A percentile compares a stretch with the other conserved stretches of the same genome.
phyloP scores from a whole-genome alignment of 2,797 vertebrate species.

The Emydoidea blandingii region DNA sequence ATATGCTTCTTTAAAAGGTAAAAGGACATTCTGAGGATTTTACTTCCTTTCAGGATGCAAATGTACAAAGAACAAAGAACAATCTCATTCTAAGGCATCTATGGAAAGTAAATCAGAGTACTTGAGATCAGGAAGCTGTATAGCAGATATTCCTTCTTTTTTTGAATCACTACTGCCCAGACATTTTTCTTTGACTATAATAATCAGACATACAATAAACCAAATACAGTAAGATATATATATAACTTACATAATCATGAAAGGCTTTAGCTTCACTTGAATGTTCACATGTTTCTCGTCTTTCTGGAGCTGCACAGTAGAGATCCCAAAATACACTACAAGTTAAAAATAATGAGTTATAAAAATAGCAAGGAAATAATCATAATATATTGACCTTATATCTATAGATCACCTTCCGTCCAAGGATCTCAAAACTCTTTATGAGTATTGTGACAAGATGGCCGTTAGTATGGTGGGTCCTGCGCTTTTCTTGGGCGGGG shows the following conservation, averaged over 20 bases:
- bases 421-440: background rate
- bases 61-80: background rate
- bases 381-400: background rate
- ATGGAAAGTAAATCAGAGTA: background rate
- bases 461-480: too few relatives aligned
- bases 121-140: background rate
- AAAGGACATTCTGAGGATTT: background rate
- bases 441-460: background rate
- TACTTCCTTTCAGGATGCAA: background rate
- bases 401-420: background rate
- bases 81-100: background rate
- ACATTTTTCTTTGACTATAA: background rate
- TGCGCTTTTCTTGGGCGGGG: too few relatives aligned
- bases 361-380: slow-evolving; percentile 31
- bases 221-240: background rate
- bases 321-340: slow-evolving; percentile 92
- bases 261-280: slow-evolving; percentile 93
- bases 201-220: background rate
- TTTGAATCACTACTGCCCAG: background rate
- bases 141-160: background rate
- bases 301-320: slow-evolving; percentile 91
- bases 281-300: slow-evolving; percentile 91
- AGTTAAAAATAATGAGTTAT: slow-evolving; percentile 59
- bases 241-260: slow-evolving; percentile 90
- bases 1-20: background rate